Evolutionary conservation across 2,888 invertebrate genomes (phyloP), one percentile per base, ranked within the genome.

Genomic region (Drosophila mettleri): DNA sequence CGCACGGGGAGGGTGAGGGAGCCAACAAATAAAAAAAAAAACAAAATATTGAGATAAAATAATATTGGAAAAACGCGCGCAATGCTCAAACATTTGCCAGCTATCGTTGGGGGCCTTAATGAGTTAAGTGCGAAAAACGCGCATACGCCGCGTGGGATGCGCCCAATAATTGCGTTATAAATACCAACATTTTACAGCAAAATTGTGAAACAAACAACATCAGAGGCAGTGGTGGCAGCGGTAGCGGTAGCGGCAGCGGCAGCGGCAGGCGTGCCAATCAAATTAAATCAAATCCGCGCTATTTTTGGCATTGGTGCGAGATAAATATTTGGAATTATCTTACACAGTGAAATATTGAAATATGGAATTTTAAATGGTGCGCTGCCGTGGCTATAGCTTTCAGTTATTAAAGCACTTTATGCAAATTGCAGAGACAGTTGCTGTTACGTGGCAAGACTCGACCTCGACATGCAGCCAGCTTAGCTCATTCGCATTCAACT

Each of bases 81-180:
- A 63, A 61, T 68, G 12, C 51, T 33, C 63, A 69, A 74, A 69
- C 63, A 76, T 55, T 69, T 81, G 64, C 38, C 45, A 52, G 41
- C 46, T 39, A 63, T 68, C 54, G 68, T 58, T 27, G 61, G 70
- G 59, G 69, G 66, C 64, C 57, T 74, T 78, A 88, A 80, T 80
- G 86, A 76, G 78, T 72, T 74, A 78, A 74, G 86, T 86, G 88
- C 72, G 84, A 86, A 86, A 84, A 81, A 88, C 79, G 67, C 60
- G 72, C 70, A 76, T 72, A 74, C 75, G 74, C 68, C 71, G 69
- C 71, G 75, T 76, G 70, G 69, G 74, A 31, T 55, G 72, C 51
- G 14, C 59, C 18, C 45, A 49, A 22, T n/a, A 48, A 71, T 80
- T 70, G 71, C 67, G 66, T 69, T 81, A 78, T 71, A 85, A 79